A percentile compares a stretch with the other conserved stretches of the same genome.
Evolutionary conservation across 1,140 invertebrate genomes (phyloP).

Genomic region (Cylas formicarius): DNA sequence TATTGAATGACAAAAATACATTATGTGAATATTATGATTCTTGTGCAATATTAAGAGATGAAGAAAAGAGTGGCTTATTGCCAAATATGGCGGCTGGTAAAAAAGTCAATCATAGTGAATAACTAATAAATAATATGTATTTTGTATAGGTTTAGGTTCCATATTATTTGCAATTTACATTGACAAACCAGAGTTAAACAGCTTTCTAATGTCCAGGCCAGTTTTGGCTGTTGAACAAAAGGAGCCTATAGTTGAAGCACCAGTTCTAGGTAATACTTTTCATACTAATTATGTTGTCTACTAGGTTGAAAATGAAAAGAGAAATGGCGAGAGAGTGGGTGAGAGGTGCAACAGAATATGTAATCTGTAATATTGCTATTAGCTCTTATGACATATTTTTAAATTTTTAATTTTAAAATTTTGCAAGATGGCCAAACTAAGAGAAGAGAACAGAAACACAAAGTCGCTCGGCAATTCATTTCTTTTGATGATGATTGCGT

Average conservation of each 20-base stretch:
- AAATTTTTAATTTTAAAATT: neutral
- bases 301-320: constrained; percentile 2
- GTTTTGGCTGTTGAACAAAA: constrained; percentile 27
- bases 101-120: constrained; percentile 11
- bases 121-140: neutral
- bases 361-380: no score
- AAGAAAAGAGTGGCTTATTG: constrained; percentile 65
- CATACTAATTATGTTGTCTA: constrained; percentile 1
- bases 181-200: constrained; percentile 75
- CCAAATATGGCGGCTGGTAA: constrained; percentile 76
- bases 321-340: no score
- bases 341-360: no score
- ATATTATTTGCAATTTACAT: constrained; percentile 87
- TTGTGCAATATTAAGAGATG: constrained; percentile 72
- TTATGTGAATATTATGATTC: constrained; percentile 73
- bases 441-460: constrained; percentile 29
- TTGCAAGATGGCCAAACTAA: constrained; percentile 16
- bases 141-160: constrained; percentile 62
- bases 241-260: constrained; percentile 46
- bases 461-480: constrained; percentile 38
- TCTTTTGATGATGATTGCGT: constrained; percentile 39
- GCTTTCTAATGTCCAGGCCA: constrained; percentile 26
- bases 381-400: neutral
- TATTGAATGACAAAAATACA: constrained; percentile 58
- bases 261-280: constrained; percentile 34